Base-by-base conservation (phyloP, 1,140 invertebrate species). In the Lethrus apterus region DNA sequence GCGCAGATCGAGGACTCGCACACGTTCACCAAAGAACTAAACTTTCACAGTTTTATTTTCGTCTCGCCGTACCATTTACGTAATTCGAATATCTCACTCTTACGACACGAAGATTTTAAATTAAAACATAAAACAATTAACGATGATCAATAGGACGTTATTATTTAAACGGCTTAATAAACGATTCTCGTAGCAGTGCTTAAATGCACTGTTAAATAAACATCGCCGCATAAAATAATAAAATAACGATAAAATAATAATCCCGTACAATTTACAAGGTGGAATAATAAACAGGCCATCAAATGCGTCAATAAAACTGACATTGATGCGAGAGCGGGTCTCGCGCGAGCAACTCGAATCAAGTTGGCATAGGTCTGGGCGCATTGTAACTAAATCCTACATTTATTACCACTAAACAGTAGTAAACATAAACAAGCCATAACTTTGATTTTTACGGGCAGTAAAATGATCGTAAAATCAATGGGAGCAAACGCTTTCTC, bases 401-500 rank as follows among this genome's bases (percentile, higher is more conserved):
- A 54, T 65, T 65, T 65, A 65, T 64, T 64, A 58, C 63, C 58
- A 61, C 58, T 58, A 58, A 63, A 64, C 62, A 62, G 63, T 60
- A 61, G 59, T 64, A 62, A 64, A 62, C 59, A 62, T 66, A 66
- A 64, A 66, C 64, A 63, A 61, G 64, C 58, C 52, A 60, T 66
- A 63, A 66, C 54, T 61, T 60, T 54, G 61, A 66, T 66, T 66
- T 66, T 66, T 64, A 64, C 55, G 56, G 52, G 40, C 62, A 58
- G 51, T 64, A 61, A 66, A 64, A 57, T 56, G 55, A 58, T 63
- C 64, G 60, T 64, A 66, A 66, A 66, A 64, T 64, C 64, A 62
- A 63, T 65, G 59, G 50, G 53, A 53, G 53, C 52, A 59, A 58
- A 59, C 55, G 55, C 48, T 48, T 54, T 48, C 47, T 43, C 35